These are phyloP conservation scores for Platysteira castanea DNA, from an alignment of 2,113 vertebrate genomes.

Conservation along the genomic window DNA sequence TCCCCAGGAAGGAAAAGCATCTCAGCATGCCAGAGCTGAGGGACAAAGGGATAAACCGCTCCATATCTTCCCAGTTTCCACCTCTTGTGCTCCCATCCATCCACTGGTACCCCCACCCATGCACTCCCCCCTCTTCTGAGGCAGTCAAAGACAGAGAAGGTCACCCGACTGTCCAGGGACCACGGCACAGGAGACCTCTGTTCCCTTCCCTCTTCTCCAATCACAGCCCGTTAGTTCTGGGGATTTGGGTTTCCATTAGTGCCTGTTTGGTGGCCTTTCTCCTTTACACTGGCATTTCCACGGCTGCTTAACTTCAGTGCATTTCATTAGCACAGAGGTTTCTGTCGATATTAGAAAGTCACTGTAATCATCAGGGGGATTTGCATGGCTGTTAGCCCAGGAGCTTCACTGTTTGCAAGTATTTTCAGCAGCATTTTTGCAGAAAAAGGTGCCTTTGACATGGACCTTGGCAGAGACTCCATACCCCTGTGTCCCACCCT, in stretches of 20 bases:
- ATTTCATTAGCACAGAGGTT: conserved; percentile 50
- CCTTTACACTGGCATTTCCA: conserved; percentile 58
- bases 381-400: conserved; percentile 29
- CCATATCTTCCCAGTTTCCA: not conserved
- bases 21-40: not conserved
- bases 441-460: not conserved
- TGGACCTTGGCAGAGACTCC: not conserved
- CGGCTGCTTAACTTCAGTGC: conserved; percentile 58
- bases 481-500: not conserved
- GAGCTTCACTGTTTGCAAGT: not conserved
- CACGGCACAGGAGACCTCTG: not conserved
- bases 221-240: conserved; percentile 43
- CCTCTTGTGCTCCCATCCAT: not conserved
- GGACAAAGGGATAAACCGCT: not conserved
- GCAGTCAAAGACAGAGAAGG: not conserved
- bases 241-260: conserved; percentile 63
- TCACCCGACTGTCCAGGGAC: not conserved
- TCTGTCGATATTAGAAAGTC: conserved; percentile 50
- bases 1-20: not conserved
- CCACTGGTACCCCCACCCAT: not conserved
- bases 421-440: not conserved
- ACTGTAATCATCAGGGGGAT: conserved; percentile 51
- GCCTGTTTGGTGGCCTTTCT: conserved; percentile 56
- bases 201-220: not conserved
- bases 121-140: not conserved